A percentile compares a stretch with the other conserved stretches of the same genome.
Evolutionary conservation across 2,888 invertebrate species (phyloP).

Genomic region (Eupithecia subumbrata): DNA sequence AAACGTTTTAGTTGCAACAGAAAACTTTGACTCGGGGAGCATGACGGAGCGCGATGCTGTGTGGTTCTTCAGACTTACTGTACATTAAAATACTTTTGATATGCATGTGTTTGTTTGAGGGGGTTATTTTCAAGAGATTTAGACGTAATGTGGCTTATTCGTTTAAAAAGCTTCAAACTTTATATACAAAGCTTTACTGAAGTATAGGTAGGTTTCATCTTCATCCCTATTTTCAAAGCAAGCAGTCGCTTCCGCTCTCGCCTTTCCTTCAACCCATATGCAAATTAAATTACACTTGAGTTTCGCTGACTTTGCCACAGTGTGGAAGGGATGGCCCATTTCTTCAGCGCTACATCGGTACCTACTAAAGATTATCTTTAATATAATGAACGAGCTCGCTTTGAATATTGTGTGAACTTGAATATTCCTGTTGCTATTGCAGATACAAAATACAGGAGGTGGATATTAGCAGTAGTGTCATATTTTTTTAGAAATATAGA

Average conservation of each 20-base stretch:
- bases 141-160: neutral
- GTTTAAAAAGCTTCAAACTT: neutral
- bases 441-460: neutral
- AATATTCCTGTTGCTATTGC: neutral
- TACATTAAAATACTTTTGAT: conserved; percentile 36
- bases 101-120: neutral
- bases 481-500: neutral
- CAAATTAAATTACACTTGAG: conserved; percentile 77
- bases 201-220: conserved; percentile 12
- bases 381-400: conserved; percentile 46
- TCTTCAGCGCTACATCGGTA: conserved; percentile 52
- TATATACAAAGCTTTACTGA: neutral
- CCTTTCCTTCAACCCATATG: conserved; percentile 70
- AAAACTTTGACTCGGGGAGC: conserved; percentile 70
- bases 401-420: conserved; percentile 36
- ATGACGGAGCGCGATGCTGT: conserved; percentile 63
- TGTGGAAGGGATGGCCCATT: conserved; percentile 65
- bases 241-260: conserved; percentile 55
- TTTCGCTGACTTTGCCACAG: conserved; percentile 72
- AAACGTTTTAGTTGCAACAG: conserved; percentile 71
- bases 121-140: neutral
- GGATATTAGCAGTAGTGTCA: neutral
- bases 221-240: conserved; percentile 14
- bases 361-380: conserved; percentile 45
- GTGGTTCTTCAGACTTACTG: conserved; percentile 51